phyloP scores from a whole-genome alignment of 2,113 vertebrate species.

The Channa argus region DNA sequence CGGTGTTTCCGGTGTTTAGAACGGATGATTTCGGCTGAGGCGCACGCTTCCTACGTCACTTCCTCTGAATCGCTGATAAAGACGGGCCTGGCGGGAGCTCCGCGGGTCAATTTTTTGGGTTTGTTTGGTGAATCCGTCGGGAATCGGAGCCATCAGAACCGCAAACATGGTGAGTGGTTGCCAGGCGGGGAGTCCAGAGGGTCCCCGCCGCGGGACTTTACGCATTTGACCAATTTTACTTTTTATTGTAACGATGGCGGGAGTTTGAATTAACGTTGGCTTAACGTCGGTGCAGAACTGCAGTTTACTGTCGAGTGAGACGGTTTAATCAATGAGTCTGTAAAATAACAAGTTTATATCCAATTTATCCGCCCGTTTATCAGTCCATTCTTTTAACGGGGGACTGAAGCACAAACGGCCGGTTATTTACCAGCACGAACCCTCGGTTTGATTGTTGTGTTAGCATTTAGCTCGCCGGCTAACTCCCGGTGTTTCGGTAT shows the following conservation, averaged over 20 bases:
- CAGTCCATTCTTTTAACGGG: no score
- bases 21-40: not conserved
- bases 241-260: not conserved
- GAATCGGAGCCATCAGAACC: constrained; percentile 83
- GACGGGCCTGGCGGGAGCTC: constrained; percentile 59
- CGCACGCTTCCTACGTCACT: constrained; percentile 33
- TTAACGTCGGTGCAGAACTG: constrained; percentile 3
- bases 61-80: constrained; percentile 72
- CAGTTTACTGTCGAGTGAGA: no score
- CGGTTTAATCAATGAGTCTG: no score
- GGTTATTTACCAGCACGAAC: no score
- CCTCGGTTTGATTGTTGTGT: no score
- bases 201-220: fast-evolving
- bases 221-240: not conserved
- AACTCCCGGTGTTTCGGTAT: no score
- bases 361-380: not conserved
- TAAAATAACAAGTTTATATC: fast-evolving
- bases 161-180: constrained; percentile 82
- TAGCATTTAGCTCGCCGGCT: no score
- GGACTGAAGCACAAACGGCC: fast-evolving
- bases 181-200: fast-evolving
- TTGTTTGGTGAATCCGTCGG: constrained; percentile 73
- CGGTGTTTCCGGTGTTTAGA: not conserved
- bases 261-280: constrained; percentile 27
- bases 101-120: constrained; percentile 76